phyloP scores from a whole-genome alignment of 1,140 invertebrate species.

The Xylocopa sonorina region DNA sequence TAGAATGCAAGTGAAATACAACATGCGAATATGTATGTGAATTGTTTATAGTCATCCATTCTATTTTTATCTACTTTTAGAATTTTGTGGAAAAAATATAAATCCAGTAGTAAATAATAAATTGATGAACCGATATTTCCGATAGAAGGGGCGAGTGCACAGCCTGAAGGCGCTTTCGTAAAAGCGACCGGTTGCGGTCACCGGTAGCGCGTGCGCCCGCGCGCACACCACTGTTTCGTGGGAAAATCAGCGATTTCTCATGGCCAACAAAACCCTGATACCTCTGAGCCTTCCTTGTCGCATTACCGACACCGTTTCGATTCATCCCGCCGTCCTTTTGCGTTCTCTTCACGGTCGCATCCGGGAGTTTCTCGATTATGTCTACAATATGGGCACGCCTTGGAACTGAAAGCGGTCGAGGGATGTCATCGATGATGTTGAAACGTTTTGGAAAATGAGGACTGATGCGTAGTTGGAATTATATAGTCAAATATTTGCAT shows the following conservation, averaged over 20 bases:
- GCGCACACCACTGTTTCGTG: constrained; percentile 66
- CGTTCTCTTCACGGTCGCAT: constrained; percentile 56
- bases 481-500: too few species aligned
- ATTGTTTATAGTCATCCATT: too few species aligned
- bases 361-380: constrained; percentile 49
- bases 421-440: too few species aligned
- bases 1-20: too few species aligned
- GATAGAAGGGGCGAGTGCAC: constrained; percentile 45
- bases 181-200: constrained; percentile 47
- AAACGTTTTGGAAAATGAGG: too few species aligned
- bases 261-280: constrained; percentile 62
- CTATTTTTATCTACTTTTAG: too few species aligned
- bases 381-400: not conserved
- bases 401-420: not conserved
- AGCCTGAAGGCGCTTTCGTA: constrained; percentile 32
- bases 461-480: too few species aligned
- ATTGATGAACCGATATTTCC: too few species aligned
- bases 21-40: too few species aligned
- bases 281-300: constrained; percentile 44
- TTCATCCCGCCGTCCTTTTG: constrained; percentile 71
- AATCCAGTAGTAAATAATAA: too few species aligned
- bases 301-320: constrained; percentile 67
- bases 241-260: constrained; percentile 78
- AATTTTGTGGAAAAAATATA: too few species aligned
- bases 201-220: constrained; percentile 49